Conservation (phyloP, 2,888 invertebrate species). For the Agapostemon virescens region DNA sequence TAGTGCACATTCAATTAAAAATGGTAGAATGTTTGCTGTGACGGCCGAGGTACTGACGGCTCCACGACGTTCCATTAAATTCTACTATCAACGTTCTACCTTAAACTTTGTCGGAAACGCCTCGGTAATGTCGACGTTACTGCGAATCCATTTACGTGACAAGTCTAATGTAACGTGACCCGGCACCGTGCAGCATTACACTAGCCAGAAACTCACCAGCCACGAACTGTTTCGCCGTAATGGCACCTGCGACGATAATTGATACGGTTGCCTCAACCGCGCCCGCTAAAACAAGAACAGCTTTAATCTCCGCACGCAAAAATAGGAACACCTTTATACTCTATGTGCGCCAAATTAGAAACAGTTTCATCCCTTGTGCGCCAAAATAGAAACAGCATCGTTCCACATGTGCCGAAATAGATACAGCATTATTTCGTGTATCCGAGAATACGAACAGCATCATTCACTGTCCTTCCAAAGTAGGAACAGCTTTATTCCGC, state of each 20-base stretch:
- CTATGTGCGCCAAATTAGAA: not conserved
- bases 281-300: conserved; percentile 5
- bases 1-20: conserved; percentile 8
- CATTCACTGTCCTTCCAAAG: no score
- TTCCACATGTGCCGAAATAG: no score
- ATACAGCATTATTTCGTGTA: no score
- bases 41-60: not conserved
- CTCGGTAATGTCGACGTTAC: conserved; percentile 41
- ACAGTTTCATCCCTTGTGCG: no score
- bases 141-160: conserved; percentile 47
- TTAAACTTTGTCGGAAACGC: conserved; percentile 34
- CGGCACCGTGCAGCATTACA: conserved; percentile 41
- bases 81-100: conserved; percentile 1
- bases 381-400: not conserved
- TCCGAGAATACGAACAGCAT: no score
- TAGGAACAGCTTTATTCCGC: not conserved
- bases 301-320: not conserved
- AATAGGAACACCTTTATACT: not conserved
- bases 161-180: conserved; percentile 50
- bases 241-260: conserved; percentile 48
- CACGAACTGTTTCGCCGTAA: conserved; percentile 39
- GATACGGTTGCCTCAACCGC: conserved; percentile 17
- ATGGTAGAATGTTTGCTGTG: not conserved
- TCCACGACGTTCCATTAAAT: conserved; percentile 19
- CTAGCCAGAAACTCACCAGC: conserved; percentile 36